Base-by-base conservation (phyloP, 2,888 invertebrate species). In the Tetrapedia diversipes region DNA sequence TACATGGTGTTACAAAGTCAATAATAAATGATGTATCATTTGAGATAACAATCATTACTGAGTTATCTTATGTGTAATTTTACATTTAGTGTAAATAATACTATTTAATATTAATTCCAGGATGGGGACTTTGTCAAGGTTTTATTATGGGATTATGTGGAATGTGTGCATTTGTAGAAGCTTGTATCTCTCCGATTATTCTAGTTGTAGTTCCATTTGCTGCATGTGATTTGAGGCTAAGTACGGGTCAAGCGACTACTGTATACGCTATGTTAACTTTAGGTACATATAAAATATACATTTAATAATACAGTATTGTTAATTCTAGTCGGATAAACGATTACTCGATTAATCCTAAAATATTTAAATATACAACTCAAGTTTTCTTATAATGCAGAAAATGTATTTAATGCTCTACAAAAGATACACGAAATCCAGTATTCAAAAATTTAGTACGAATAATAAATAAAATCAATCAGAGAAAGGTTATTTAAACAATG, bases 121-220 rank as follows among this genome's bases (percentile, higher is more conserved):
- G 88, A 77, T 89, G 88, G 87, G 89, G 88, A 22, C 57, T 81
- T 1, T 89, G 82, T 65, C 81, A 89, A 63, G 86, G 82, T 63
- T 85, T 87, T 49, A 60, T 87, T 37, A 65, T 89, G 22, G 79
- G 79, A 41, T 54, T 89, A 1, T 89, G 87, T 39, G 84, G 87
- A 6, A 61, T 89, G 57, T 83, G 87, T 61, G 82, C 85, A 3
- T 60, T 89, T 19, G 85, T 86, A 16, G 89, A 89, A 77, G 88
- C 87, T 14, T 72, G 65, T 27, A 85, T 87, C n/a, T 77, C 83
- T 27, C 61, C 87, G 4, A 81, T 79, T 34, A 78, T 84, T 47
- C 53, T 85, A 22, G 69, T 89, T 27, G 71, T 83, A 24, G 77
- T 80, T 39, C 84, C 89, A n/a, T 39, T 89, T 11, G 64, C 87